phyloP scores from a whole-genome alignment of 2,113 vertebrate species.

The Pyrgilauda ruficollis region DNA sequence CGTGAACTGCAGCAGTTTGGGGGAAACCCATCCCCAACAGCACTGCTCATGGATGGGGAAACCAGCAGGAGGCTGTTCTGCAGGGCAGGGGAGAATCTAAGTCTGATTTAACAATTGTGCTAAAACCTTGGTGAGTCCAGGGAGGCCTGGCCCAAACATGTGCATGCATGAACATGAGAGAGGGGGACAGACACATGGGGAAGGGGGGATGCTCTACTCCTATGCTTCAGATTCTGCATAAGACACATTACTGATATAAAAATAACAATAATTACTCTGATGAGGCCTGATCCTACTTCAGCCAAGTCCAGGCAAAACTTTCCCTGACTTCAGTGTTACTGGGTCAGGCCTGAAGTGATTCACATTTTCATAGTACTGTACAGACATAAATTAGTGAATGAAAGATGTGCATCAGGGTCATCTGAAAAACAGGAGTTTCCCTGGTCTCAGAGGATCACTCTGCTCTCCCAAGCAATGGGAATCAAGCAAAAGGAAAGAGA shows the following conservation, averaged over 20 bases:
- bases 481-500: not conserved
- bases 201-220: not conserved
- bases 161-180: not conserved
- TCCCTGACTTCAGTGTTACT: not conserved
- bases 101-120: not conserved
- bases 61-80: not conserved
- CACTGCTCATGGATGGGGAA: not conserved
- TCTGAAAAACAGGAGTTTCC: not conserved
- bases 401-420: not conserved
- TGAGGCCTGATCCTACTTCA: not conserved
- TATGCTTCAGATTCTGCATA: not conserved
- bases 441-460: constrained; percentile 2
- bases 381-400: not conserved
- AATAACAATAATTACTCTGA: constrained; percentile 36
- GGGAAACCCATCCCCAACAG: not conserved
- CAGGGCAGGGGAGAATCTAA: not conserved
- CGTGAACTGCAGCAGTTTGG: not conserved
- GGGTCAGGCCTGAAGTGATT: not conserved
- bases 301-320: not conserved
- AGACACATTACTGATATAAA: constrained; percentile 34
- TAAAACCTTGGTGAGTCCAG: constrained; percentile 32
- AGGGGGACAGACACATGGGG: not conserved
- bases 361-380: not conserved
- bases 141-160: not conserved
- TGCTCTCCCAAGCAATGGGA: not conserved